Evolutionary conservation across 2,888 invertebrate genomes (phyloP).

Genomic region (Hoplodrina blanda): DNA sequence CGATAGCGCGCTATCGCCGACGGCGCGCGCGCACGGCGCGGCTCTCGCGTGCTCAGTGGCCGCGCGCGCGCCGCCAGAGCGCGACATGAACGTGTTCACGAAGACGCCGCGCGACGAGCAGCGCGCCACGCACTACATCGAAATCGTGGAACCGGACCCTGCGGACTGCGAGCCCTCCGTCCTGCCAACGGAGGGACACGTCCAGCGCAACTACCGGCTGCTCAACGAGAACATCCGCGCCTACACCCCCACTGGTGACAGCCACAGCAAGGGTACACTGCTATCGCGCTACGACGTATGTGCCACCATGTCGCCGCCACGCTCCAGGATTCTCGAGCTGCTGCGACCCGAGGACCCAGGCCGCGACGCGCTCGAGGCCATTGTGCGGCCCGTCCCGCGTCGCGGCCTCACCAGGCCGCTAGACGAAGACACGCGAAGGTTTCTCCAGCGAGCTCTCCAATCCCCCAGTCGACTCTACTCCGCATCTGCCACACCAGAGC

Average conservation of each 20-base stretch:
- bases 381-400: constrained; percentile 83
- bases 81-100: constrained; percentile 68
- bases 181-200: constrained; percentile 82
- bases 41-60: constrained; percentile 46
- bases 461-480: constrained; percentile 79
- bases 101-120: constrained; percentile 74
- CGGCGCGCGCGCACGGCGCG: background rate
- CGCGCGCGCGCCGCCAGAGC: constrained; percentile 65
- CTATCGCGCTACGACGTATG: constrained; percentile 82
- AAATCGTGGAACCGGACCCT: constrained; percentile 79
- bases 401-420: constrained; percentile 81
- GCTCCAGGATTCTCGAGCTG: constrained; percentile 83
- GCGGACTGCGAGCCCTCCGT: constrained; percentile 74
- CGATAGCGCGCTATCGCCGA: constrained; percentile 24
- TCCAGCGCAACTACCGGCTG: constrained; percentile 82
- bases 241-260: constrained; percentile 83
- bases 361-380: constrained; percentile 83
- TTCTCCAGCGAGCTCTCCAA: constrained; percentile 82
- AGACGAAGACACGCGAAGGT: constrained; percentile 84
- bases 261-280: constrained; percentile 80
- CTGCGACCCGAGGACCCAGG: constrained; percentile 84
- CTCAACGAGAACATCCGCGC: constrained; percentile 81
- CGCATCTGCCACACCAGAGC: constrained; percentile 71
- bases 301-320: constrained; percentile 79
- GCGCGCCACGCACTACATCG: constrained; percentile 73